These are phyloP conservation scores for Cyanistes caeruleus DNA, from an alignment of 2,113 vertebrate species.

Conservation along the genomic window DNA sequence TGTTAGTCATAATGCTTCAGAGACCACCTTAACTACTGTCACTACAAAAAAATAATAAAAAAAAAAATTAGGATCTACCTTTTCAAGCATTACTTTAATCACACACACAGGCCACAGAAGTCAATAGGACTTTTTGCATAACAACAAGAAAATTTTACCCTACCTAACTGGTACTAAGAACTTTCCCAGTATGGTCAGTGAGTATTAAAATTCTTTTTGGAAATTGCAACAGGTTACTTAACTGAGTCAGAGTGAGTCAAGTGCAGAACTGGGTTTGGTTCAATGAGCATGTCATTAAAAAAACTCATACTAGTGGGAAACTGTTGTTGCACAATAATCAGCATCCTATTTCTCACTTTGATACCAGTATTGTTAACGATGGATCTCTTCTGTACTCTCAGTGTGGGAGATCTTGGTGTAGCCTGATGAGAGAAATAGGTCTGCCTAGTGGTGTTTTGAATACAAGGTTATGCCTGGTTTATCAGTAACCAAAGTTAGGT, in stretches of 20 bases:
- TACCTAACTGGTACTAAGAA: not conserved
- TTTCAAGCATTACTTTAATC: not conserved
- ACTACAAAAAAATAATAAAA: not conserved
- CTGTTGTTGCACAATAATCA: not conserved
- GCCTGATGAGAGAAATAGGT: not conserved
- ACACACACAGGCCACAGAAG: not conserved
- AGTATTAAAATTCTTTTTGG: not conserved
- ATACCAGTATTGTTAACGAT: not conserved
- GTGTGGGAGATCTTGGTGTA: not conserved
- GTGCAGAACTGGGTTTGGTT: slow-evolving; percentile 30
- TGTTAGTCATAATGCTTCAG: not conserved
- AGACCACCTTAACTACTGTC: not conserved
- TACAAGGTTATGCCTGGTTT: not conserved
- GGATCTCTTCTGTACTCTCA: not conserved
- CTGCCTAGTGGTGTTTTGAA: not conserved
- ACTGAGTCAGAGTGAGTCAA: slow-evolving; percentile 50
- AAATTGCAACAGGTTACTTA: not conserved
- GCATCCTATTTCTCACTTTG: not conserved
- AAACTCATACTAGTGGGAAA: not conserved
- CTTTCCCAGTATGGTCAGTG: not conserved
- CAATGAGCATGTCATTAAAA: slow-evolving; percentile 14
- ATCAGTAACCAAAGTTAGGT: not conserved
- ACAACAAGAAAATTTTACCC: not conserved
- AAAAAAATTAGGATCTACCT: not conserved
- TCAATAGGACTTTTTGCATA: not conserved